Base-by-base conservation (phyloP, 2,888 invertebrate genomes). In the Eulithis testata region DNA sequence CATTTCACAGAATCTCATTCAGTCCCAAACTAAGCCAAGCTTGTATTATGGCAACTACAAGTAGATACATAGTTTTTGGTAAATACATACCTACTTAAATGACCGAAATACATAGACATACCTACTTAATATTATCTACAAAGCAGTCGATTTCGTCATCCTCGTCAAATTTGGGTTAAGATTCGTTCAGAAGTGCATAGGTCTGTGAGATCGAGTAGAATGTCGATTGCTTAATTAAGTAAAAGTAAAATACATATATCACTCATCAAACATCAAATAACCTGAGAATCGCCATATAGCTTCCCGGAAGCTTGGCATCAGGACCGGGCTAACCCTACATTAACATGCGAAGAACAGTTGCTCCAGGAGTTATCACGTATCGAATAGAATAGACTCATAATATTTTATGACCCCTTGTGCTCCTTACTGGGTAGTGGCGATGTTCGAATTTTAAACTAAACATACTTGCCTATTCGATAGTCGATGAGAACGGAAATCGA, bases 341-440 rank as follows among this genome's bases (percentile, higher is more conserved):
- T 93, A 91, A 87, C 87, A 93, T 93, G 89, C 92, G 90, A 82
- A 75, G 81, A 83, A 85, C 89, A 89, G 81, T 86, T 88, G 86
- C 85, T 86, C 86, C 87, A 84, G 86, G 88, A 89, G 86, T 89
- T 86, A 90, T 89, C 91, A 93, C 93, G 93, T 93, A 90, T 85
- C 85, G 88, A 91, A 93, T 91, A 92, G 91, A 93, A 93, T 93
- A 88, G 92, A 91, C 82, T 85, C 82, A 90, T 93, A 89, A 93
- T 90, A 88, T 91, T 93, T 93, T 88, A 93, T 86, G 87, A 91
- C 84, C 93, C 87, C 91, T 93, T 93, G 93, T 93, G 82, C 87
- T 86, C 92, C 92, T 86, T 93, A 91, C 90, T 81, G 74, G 91
- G 82, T 76, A 75, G 77, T 77, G 79, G 82, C 87, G 84, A 81